Evolutionary conservation across 2,113 vertebrate species (phyloP).

Genomic region (Fukomys damarensis): DNA sequence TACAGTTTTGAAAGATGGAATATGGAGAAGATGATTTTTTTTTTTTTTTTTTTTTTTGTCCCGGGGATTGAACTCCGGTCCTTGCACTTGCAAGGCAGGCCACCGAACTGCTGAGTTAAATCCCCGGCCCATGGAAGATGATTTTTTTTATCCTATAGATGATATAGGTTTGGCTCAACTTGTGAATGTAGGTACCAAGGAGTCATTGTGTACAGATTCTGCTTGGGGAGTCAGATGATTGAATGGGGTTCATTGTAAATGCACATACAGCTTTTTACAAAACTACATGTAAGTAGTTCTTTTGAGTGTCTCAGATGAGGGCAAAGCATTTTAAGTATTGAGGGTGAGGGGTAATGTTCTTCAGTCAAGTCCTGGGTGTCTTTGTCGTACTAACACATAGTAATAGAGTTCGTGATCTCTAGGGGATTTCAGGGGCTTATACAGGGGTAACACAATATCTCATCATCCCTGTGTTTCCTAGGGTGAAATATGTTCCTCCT

Average conservation of each 20-base stretch:
- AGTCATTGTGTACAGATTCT: background rate
- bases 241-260: background rate
- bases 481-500: background rate
- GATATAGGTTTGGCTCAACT: background rate
- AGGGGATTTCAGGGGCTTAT: background rate
- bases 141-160: background rate
- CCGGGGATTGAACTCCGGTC: too few species aligned
- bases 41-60: background rate
- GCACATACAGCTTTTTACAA: background rate
- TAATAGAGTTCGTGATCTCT: background rate
- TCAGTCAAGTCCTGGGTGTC: background rate
- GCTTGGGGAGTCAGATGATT: background rate
- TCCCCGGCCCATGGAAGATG: too few species aligned
- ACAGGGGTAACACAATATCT: rapidly evolving
- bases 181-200: background rate
- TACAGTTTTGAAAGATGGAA: background rate
- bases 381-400: background rate
- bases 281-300: background rate
- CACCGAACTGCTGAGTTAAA: too few species aligned
- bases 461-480: background rate
- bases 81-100: too few species aligned
- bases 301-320: background rate
- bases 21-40: background rate
- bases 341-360: background rate
- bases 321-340: background rate